phyloP scores from a whole-genome alignment of 2,797 vertebrate species.

The Pseudopleuronectes americanus region DNA sequence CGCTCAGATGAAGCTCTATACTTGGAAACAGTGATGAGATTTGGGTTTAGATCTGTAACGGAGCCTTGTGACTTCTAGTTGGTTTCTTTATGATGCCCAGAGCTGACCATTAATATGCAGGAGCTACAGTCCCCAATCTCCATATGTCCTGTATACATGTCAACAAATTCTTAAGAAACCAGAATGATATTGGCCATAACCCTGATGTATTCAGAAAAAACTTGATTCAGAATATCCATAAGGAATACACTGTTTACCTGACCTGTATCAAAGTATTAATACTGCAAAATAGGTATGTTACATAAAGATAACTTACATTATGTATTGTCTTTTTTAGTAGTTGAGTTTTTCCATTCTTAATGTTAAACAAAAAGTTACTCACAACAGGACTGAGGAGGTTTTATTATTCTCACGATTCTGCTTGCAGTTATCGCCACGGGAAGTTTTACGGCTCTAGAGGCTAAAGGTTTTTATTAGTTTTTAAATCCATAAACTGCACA shows the following conservation, averaged over 20 bases:
- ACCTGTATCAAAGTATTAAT: background rate
- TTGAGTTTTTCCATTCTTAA: background rate
- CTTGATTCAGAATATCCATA: too few relatives aligned
- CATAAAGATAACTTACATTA: background rate
- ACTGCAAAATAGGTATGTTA: background rate
- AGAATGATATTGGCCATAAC: too few relatives aligned
- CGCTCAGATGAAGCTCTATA: background rate
- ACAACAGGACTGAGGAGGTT: background rate
- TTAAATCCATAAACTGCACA: background rate
- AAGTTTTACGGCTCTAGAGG: background rate
- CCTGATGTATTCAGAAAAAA: too few relatives aligned
- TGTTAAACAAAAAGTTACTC: background rate
- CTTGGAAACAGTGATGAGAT: background rate
- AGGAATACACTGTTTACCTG: background rate
- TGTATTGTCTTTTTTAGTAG: background rate
- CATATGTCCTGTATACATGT: too few relatives aligned
- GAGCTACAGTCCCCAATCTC: too few relatives aligned
- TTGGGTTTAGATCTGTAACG: background rate
- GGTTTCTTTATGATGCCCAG: background rate
- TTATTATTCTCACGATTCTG: constrained; percentile 17
- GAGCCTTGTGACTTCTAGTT: background rate
- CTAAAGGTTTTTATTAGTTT: background rate
- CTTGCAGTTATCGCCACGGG: background rate
- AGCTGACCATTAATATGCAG: background rate
- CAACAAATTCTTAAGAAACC: too few relatives aligned